Evolutionary conservation across 2,113 vertebrate species (phyloP), one percentile per base, ranked within the genome.

Genomic region (Ceratotherium simum): DNA sequence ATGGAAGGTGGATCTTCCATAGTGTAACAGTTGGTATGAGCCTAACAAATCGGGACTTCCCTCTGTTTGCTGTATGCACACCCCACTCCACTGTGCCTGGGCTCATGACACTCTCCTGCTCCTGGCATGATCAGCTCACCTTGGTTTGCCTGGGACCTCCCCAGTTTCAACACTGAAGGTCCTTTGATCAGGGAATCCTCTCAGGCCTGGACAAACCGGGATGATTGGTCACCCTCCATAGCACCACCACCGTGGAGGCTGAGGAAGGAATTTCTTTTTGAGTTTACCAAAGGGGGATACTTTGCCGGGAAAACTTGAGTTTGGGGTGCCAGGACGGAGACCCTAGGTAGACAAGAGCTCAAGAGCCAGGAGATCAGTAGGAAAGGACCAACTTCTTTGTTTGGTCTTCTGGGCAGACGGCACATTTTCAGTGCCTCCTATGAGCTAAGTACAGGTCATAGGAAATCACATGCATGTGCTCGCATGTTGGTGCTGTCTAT

Each of bases 391-490:
- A 6, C 23, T 48, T 20, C n/a, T n/a, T 8, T 36, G 25, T 20
- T 25, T 69, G 76, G 54, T 29, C 46, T 51, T 48, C 42, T 36
- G n/a, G n/a, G 67, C 2, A 1, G 42, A 72, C 9, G 6, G 13
- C 25, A 31, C 0, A 1, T 27, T 14, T 33, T 27, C 51, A 51
- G 27, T 4, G 21, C 18, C 25, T 54, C 46, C 60, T 21, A 3
- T 17, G 6, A 56, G 14, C 27, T 56, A 9, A 62, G 4, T 46
- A 13, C 3, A 0, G 3, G 51, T 60, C 12, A 14, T 1, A 4
- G 65, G 58, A 79, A 31, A 13, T 3, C 42, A 31, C 0, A 0
- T 7, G 36, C 13, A 0, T 4, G 27, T 60, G 46, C 46, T 13
- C 11, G 6, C 5, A 0, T 23, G 46, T 33, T 25, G 51, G 46